phyloP scores from a whole-genome alignment of 1,140 invertebrate species.

The Drosophila obscura region DNA sequence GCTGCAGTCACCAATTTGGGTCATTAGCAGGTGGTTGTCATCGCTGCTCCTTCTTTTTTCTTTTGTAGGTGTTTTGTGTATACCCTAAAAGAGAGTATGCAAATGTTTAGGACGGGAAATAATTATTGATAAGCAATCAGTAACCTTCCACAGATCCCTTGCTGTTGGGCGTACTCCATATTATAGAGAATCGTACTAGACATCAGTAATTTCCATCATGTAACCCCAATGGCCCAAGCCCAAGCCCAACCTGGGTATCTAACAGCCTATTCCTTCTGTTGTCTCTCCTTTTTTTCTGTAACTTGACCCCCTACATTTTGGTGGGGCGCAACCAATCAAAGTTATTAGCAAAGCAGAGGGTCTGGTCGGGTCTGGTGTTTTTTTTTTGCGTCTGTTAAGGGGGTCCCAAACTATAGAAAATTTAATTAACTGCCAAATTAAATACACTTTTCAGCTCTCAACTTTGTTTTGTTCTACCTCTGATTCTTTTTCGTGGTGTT shows the following conservation, averaged over 20 bases:
- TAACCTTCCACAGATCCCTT: no score
- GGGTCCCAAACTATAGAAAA: conserved; percentile 60
- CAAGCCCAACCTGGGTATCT: no score
- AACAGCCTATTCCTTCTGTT: no score
- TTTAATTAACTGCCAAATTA: conserved; percentile 76
- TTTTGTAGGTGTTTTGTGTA: conserved; percentile 30
- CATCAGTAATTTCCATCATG: no score
- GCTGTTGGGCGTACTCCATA: no score
- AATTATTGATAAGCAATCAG: no score
- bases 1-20: conserved; percentile 73
- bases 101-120: no score
- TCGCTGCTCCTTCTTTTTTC: conserved; percentile 45
- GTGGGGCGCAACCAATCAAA: conserved; percentile 58
- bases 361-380: neutral
- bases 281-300: no score
- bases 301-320: no score
- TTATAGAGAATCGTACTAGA: no score
- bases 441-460: conserved; percentile 55
- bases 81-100: no score
- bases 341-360: conserved; percentile 39
- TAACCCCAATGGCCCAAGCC: no score
- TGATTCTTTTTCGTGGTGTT: conserved; percentile 21
- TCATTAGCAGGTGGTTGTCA: conserved; percentile 76
- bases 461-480: conserved; percentile 30
- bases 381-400: conserved; percentile 2